Conservation (phyloP, 2,113 vertebrate genomes). For the Lynx canadensis region DNA sequence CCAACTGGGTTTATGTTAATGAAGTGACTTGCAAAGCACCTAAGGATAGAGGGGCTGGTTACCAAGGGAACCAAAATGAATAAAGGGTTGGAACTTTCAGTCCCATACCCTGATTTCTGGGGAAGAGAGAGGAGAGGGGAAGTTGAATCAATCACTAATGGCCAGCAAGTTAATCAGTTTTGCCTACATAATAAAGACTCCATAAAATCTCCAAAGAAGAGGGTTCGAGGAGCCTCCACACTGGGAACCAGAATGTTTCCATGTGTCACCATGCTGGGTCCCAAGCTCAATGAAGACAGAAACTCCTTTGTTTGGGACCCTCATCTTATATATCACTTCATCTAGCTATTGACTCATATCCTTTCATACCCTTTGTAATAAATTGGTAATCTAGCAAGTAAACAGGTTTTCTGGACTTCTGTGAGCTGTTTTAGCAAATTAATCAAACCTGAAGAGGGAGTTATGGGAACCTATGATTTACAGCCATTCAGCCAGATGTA, state of each 20-base stretch:
- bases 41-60: not conserved
- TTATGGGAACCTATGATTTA: not conserved
- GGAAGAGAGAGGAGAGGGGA: not conserved
- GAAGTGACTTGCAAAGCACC: not conserved
- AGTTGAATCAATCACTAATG: not conserved
- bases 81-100: not conserved
- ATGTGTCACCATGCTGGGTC: not conserved
- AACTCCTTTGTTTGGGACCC: not conserved
- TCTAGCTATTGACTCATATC: not conserved
- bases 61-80: not conserved
- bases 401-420: not conserved
- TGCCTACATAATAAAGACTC: not conserved
- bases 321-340: not conserved
- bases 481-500: not conserved
- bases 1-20: not conserved
- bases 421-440: not conserved
- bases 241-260: not conserved
- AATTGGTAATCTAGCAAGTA: not conserved
- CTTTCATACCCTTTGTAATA: not conserved
- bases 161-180: not conserved
- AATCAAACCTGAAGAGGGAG: not conserved
- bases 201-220: not conserved
- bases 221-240: not conserved
- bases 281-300: not conserved
- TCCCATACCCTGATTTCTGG: not conserved